phyloP scores from a whole-genome alignment of 2,888 invertebrate species.

The Octodonta nipae region DNA sequence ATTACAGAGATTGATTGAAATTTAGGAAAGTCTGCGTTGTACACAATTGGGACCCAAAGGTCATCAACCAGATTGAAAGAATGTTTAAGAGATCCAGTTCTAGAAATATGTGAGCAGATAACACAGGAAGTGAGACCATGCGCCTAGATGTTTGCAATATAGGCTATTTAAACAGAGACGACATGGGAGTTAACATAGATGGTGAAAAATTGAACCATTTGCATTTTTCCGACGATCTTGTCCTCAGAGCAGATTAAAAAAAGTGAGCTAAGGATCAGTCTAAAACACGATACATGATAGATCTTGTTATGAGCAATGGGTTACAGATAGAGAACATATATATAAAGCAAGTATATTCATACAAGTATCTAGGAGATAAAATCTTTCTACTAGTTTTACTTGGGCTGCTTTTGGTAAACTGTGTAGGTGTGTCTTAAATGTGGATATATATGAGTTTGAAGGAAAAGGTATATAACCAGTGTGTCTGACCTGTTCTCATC shows the following conservation, averaged over 20 bases:
- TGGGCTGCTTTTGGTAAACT: constrained; percentile 1
- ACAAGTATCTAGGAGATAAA: neutral
- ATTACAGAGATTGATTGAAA: no score
- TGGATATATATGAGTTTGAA: no score
- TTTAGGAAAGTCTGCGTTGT: no score
- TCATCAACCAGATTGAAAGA: no score
- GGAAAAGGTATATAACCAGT: constrained; percentile 1
- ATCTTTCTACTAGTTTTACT: constrained; percentile 1
- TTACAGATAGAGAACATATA: constrained; percentile 1
- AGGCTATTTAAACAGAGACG: no score
- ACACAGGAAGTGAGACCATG: no score
- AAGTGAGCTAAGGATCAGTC: neutral
- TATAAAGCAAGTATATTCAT: constrained; percentile 1
- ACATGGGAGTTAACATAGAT: constrained; percentile 1
- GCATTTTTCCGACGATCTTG: no score
- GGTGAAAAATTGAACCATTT: constrained; percentile 1
- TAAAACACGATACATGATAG: constrained; percentile 1
- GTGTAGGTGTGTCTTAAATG: neutral
- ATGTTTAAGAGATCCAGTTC: no score
- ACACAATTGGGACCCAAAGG: no score
- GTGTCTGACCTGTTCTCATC: constrained; percentile 1
- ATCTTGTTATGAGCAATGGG: constrained; percentile 1
- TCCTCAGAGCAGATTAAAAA: neutral
- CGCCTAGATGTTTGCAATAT: no score
- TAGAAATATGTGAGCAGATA: no score